A percentile compares a stretch with the other conserved stretches of the same genome.
Evolutionary conservation across 23 tunicate species (phyloP).

Genomic region (Phallusia fumigata): DNA sequence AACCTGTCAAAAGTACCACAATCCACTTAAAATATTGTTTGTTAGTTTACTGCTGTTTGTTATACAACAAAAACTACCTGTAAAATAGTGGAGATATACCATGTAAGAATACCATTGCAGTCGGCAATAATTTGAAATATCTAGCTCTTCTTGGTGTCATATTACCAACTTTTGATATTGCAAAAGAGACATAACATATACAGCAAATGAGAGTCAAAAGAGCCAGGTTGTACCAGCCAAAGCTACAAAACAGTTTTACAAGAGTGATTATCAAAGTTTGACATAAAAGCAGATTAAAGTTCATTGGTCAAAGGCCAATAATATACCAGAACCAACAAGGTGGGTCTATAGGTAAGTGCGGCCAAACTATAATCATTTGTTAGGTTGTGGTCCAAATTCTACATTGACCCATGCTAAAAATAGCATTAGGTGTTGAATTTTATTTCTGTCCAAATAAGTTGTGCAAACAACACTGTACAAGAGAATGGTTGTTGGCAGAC

Average conservation of each 20-base stretch:
- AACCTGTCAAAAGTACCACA: background rate
- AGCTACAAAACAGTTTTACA: background rate
- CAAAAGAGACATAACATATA: background rate
- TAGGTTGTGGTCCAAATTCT: too few species aligned
- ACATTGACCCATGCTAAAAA: too few species aligned
- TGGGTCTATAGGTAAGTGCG: too few species aligned
- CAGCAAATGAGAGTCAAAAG: background rate
- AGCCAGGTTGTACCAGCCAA: slow-evolving; percentile 8
- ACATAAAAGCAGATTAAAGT: background rate
- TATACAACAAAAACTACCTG: background rate
- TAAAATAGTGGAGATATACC: background rate
- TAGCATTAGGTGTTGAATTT: too few species aligned
- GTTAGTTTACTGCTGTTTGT: too few species aligned
- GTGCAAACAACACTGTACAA: too few species aligned
- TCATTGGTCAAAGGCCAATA: too few species aligned
- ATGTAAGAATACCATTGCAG: background rate
- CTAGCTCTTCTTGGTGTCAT: background rate
- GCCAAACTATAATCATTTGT: too few species aligned
- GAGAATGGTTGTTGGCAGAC: too few species aligned
- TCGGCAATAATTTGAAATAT: background rate
- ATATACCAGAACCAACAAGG: too few species aligned
- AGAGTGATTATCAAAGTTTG: too few species aligned
- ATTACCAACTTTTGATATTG: background rate
- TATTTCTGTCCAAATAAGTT: too few species aligned
- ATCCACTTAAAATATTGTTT: background rate